Conservation (phyloP, 2,797 vertebrate species). For the Lagocephalus sceleratus region DNA sequence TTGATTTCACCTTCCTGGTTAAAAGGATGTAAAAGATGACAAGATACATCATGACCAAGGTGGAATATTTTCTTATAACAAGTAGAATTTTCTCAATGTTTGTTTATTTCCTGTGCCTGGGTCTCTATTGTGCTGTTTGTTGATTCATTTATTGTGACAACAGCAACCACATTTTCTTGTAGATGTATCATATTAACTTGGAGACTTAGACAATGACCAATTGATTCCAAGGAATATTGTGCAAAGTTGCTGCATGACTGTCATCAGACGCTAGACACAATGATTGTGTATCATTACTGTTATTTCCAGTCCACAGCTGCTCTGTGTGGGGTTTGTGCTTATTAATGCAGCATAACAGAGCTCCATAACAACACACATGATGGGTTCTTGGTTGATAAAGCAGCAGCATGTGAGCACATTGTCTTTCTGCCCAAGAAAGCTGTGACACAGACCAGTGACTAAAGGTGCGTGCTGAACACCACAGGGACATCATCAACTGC, state of each 20-base stretch:
- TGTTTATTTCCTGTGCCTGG: not conserved
- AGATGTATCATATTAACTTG: not conserved
- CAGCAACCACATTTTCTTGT: not conserved
- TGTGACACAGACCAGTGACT: constrained; percentile 30
- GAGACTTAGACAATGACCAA: not conserved
- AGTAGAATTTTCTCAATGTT: not conserved
- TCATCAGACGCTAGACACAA: constrained; percentile 4
- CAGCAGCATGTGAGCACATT: constrained; percentile 25
- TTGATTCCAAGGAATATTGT: constrained; percentile 2
- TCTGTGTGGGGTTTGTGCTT: not conserved
- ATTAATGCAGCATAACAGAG: constrained; percentile 16
- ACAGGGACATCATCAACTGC: constrained; percentile 29
- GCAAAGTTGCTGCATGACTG: constrained; percentile 10
- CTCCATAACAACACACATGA: constrained; percentile 16
- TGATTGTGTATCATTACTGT: too few species aligned
- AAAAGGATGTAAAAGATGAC: constrained; percentile 32
- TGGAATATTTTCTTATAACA: not conserved
- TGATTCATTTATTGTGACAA: not conserved
- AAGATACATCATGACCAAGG: not conserved
- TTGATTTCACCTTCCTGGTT: constrained; percentile 25
- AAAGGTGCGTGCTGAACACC: constrained; percentile 18
- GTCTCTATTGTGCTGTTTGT: too few species aligned
- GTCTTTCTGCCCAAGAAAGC: constrained; percentile 40
- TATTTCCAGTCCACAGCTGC: constrained; percentile 1
- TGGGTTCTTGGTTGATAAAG: constrained; percentile 26